Evolutionary conservation across 2,113 vertebrate genomes (phyloP).

Genomic region (Camelus bactrianus): DNA sequence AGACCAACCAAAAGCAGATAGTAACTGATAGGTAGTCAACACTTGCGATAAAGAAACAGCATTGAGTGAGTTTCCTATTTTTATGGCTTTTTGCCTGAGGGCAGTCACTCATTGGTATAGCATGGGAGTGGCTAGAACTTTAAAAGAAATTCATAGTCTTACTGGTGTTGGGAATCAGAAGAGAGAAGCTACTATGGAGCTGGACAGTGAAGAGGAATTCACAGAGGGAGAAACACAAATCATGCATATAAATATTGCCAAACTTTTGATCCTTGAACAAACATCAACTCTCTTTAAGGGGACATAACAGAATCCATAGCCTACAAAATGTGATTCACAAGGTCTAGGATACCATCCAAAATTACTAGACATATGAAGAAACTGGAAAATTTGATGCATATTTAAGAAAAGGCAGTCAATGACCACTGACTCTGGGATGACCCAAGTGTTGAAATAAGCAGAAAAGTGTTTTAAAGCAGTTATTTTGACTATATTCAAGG

Average conservation of each 20-base stretch:
- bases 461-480: neutral
- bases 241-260: slow-evolving; percentile 30
- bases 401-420: neutral
- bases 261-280: slow-evolving; percentile 49
- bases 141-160: slow-evolving; percentile 36
- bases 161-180: slow-evolving; percentile 49
- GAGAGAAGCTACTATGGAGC: neutral
- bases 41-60: slow-evolving; percentile 7
- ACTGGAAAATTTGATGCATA: neutral
- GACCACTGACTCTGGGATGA: neutral
- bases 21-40: neutral
- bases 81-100: neutral
- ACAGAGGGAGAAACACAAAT: neutral
- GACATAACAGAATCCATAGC: slow-evolving; percentile 52
- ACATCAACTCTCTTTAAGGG: slow-evolving; percentile 25
- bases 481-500: neutral
- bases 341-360: slow-evolving; percentile 15
- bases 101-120: neutral
- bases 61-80: slow-evolving; percentile 28
- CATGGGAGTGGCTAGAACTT: neutral
- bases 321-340: neutral
- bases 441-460: neutral
- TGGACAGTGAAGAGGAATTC: slow-evolving; percentile 35
- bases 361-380: slow-evolving; percentile 34
- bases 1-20: slow-evolving; percentile 19